A percentile compares a stretch with the other conserved stretches of the same genome.
phyloP scores from a whole-genome alignment of 2,797 vertebrate species.

The Typhlichthys eigenmanni region DNA sequence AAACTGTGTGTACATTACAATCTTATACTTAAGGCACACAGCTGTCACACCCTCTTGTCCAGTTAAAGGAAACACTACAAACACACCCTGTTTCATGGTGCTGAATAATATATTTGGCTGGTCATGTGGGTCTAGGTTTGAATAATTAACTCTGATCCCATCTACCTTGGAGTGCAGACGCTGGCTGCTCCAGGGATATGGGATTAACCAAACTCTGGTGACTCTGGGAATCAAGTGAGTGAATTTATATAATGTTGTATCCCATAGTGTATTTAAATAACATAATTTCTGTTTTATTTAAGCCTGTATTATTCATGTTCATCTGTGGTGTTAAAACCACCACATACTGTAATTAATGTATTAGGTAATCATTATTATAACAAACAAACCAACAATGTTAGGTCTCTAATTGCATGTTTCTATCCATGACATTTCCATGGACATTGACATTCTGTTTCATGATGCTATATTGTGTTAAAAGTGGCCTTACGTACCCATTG shows the following conservation, averaged over 20 bases:
- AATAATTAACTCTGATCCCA: constrained; percentile 12
- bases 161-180: constrained; percentile 6
- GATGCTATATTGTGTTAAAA: no score
- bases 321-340: no score
- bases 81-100: background rate
- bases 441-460: no score
- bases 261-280: no score
- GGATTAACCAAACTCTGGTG: constrained; percentile 2
- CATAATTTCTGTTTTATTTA: no score
- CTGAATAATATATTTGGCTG: constrained; percentile 53
- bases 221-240: constrained; percentile 11
- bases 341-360: no score
- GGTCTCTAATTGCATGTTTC: no score
- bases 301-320: no score
- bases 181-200: constrained; percentile 20
- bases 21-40: constrained; percentile 8
- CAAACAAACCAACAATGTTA: no score
- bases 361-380: no score
- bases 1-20: background rate
- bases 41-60: constrained; percentile 1
- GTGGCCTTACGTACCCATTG: no score
- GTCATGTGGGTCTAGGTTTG: constrained; percentile 43
- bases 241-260: constrained; percentile 16
- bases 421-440: no score
- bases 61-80: background rate